phyloP scores from a whole-genome alignment of 1,140 invertebrate genomes.

The Aricia agestis region DNA sequence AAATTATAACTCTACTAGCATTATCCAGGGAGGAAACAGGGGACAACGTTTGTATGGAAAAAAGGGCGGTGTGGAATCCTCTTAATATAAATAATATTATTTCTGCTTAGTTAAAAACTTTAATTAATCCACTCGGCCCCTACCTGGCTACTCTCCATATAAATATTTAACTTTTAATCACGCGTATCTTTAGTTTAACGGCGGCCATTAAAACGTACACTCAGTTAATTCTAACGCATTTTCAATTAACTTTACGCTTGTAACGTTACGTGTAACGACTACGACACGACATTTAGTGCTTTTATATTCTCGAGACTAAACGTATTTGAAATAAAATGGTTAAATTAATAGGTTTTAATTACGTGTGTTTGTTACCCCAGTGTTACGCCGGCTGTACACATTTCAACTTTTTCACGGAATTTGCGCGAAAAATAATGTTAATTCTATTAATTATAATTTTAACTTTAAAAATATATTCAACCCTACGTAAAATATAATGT shows the following conservation, averaged over 20 bases:
- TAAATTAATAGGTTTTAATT: neutral
- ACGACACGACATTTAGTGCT: neutral
- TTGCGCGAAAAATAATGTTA: too few relatives aligned
- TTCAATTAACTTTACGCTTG: slow-evolving; percentile 6
- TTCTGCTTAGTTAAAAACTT: too few relatives aligned
- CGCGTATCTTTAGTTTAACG: neutral
- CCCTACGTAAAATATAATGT: too few relatives aligned
- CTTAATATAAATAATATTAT: neutral
- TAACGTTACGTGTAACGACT: neutral
- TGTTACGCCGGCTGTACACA: neutral
- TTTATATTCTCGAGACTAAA: neutral
- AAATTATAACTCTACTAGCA: too few relatives aligned
- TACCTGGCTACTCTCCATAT: neutral
- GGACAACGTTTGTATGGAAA: too few relatives aligned
- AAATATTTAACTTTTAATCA: slow-evolving; percentile 1
- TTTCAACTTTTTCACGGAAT: neutral
- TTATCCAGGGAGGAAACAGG: too few relatives aligned
- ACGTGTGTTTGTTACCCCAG: neutral
- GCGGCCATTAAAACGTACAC: neutral
- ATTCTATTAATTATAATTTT: too few relatives aligned
- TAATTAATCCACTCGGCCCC: too few relatives aligned
- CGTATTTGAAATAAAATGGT: neutral
- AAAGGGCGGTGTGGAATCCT: too few relatives aligned
- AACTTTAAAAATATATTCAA: too few relatives aligned
- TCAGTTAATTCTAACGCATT: slow-evolving; percentile 5